A percentile compares a stretch with the other conserved stretches of the same genome.
Conservation (phyloP, 1,140 invertebrate genomes). For the Panulirus ornatus region DNA sequence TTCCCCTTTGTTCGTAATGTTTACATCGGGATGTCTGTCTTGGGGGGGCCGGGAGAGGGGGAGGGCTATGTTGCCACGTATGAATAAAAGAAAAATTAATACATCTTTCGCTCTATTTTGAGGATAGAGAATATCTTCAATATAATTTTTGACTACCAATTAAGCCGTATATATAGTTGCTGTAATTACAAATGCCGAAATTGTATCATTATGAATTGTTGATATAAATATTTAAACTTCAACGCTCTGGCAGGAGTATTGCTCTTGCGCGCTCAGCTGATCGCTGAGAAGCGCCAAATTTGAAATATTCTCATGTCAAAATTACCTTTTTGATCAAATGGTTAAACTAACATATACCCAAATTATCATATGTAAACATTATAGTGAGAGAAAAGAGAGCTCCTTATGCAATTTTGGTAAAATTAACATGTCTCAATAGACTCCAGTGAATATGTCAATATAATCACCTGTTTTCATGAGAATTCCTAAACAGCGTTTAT, state of each 20-base stretch:
- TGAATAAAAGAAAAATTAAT: not conserved
- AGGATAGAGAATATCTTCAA: not conserved
- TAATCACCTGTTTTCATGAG: no score
- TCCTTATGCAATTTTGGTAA: not conserved
- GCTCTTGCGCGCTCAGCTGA: slow-evolving; percentile 48
- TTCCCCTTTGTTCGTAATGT: slow-evolving; percentile 53
- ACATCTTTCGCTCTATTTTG: not conserved
- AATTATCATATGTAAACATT: not conserved
- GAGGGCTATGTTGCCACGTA: not conserved
- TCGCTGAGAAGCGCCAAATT: slow-evolving; percentile 19
- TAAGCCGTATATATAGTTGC: not conserved
- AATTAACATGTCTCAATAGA: not conserved
- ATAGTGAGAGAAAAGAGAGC: not conserved
- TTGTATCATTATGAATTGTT: not conserved
- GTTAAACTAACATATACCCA: not conserved
- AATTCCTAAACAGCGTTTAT: no score
- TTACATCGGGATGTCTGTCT: slow-evolving; percentile 54
- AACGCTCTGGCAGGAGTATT: not conserved
- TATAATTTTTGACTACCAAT: not conserved
- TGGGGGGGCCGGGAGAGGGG: no score
- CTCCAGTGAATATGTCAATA: not conserved
- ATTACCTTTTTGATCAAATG: no score
- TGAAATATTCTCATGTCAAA: not conserved
- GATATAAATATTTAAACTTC: not conserved
- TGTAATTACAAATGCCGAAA: not conserved